phyloP scores from a whole-genome alignment of 2,113 vertebrate genomes.

The Anolis sagrei region DNA sequence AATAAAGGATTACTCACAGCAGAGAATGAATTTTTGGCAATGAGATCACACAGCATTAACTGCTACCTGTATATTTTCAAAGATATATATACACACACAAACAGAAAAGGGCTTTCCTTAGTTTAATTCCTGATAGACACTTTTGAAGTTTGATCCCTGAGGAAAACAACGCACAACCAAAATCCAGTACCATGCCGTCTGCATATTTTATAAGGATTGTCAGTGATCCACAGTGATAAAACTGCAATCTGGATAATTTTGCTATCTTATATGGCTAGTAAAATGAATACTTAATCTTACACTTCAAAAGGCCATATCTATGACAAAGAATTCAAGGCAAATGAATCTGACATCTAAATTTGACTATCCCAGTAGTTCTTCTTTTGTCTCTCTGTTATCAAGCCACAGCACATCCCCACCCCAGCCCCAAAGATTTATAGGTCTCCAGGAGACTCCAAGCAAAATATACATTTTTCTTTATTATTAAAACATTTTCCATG shows the following conservation, averaged over 20 bases:
- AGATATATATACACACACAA: neutral
- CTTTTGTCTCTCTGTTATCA: no score
- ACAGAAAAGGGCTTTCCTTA: neutral
- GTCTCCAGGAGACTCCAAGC: no score
- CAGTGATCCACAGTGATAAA: neutral
- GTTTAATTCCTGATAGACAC: neutral
- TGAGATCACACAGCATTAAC: constrained; percentile 59
- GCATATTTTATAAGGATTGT: neutral
- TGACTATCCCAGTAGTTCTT: neutral
- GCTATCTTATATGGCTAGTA: neutral
- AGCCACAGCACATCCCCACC: no score
- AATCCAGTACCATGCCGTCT: neutral
- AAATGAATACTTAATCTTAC: neutral
- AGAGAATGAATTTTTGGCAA: constrained; percentile 57
- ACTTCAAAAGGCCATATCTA: neutral
- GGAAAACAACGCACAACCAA: neutral
- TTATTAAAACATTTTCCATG: no score
- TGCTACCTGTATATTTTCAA: constrained; percentile 4
- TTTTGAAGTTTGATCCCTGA: neutral
- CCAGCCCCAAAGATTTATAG: no score
- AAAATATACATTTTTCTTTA: no score
- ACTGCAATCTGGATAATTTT: neutral
- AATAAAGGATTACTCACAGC: constrained; percentile 47
- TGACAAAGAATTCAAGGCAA: neutral
- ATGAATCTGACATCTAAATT: no score